Base-by-base conservation (phyloP, 2,888 invertebrate species). In the Pterostichus niger region DNA sequence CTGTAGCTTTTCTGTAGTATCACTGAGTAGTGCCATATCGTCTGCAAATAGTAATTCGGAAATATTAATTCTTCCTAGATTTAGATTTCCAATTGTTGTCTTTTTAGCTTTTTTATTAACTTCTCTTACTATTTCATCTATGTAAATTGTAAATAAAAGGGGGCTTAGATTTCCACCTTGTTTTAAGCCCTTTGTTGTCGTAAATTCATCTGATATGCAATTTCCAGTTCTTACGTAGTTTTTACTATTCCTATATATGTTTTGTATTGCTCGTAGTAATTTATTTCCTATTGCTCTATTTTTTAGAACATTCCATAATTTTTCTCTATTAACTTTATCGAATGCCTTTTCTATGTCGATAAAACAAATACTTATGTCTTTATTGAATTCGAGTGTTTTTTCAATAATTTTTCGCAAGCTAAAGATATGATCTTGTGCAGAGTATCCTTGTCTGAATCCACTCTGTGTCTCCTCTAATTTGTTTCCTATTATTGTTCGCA, bases 381-480 rank as follows among this genome's bases (percentile, higher is more conserved):
- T 71, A 31, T 44, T 64, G 13, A 11, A n/a, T 33, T 3, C 10
- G 3, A 64, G 7, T 33, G 35, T 35, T 35, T 31, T 31, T 6
- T 64, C 4, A 9, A 35, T 64, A 31, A 64, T 33, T 33, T 35
- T 24, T 73, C 15, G 40, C 2, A 73, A 4, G 15, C 7, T 46
- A 17, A 73, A 73, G 15, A 73, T 71, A 7, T 71, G 71, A 35
- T 71, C 71, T 71, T 71, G 40, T 9, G 33, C 35, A 52, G n/a
- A 9, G n/a, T 40, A 10, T 9, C 24, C 17, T 17, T 15, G 6
- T 73, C 46, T 46, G n/a, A 73, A 73, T 15, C 56, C 56, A 15
- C 73, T 73, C 40, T 73, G 73, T 46, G 73, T 13, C 15, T 73
- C 15, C 6, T 17, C 33, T 46, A 73, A 35, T 9, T 31, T 17